These are phyloP conservation scores for Darwinula stevensoni DNA, from an alignment of 2,888 invertebrate genomes.

Conservation along the genomic window DNA sequence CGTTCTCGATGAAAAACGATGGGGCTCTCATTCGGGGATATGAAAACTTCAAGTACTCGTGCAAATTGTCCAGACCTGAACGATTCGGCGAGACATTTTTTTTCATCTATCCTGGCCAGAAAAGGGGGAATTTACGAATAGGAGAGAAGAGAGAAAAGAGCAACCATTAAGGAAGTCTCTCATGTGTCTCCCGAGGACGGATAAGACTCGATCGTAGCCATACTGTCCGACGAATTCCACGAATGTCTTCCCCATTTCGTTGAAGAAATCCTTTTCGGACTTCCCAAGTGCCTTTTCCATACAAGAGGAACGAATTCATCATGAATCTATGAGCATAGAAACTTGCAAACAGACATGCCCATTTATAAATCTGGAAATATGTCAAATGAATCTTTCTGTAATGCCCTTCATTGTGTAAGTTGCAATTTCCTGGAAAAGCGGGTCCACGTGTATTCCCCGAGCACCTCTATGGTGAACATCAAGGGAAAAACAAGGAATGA, in stretches of 20 bases:
- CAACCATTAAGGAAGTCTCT: conserved; percentile 71
- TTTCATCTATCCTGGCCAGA: too few species aligned
- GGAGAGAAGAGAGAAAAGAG: conserved; percentile 3
- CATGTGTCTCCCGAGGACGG: conserved; percentile 71
- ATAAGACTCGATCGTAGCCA: conserved; percentile 69
- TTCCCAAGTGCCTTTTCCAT: conserved; percentile 42
- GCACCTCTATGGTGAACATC: too few species aligned
- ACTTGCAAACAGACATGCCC: conserved; percentile 6
- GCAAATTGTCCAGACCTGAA: conserved; percentile 56
- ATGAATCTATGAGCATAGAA: conserved; percentile 1
- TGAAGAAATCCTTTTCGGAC: conserved; percentile 66
- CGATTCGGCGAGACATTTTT: neutral
- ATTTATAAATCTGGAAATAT: neutral
- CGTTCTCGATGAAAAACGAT: conserved; percentile 87
- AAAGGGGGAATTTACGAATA: too few species aligned
- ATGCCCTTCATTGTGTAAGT: too few species aligned
- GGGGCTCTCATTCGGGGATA: conserved; percentile 71
- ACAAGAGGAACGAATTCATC: conserved; percentile 8
- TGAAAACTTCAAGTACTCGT: conserved; percentile 85
- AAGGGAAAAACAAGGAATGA: too few species aligned
- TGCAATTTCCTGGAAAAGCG: too few species aligned
- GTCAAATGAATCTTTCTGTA: too few species aligned
- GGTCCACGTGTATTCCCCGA: too few species aligned
- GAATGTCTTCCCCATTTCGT: conserved; percentile 76
- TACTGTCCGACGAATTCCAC: conserved; percentile 78